Percentiles rank a stretch among this genome's conserved stretches.
Evolutionary conservation across 1,140 invertebrate genomes (phyloP).

Genomic region (Caenorhabditis latens): DNA sequence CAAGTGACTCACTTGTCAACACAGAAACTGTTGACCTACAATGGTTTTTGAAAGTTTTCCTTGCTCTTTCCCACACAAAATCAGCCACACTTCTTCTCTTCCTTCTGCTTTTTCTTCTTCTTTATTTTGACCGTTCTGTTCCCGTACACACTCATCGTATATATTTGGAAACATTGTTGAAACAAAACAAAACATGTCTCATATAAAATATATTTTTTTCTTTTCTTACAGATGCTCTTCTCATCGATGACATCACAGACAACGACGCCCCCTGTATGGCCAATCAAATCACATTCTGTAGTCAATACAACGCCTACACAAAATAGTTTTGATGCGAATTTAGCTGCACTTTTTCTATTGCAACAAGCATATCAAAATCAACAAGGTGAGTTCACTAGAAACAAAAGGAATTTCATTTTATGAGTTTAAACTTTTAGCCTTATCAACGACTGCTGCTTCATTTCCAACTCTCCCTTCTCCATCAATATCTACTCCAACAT

Average conservation of each 20-base stretch:
- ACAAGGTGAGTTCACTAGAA: background rate
- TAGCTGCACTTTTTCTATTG: background rate
- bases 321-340: background rate
- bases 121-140: background rate
- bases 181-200: constrained; percentile 15
- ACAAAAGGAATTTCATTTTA: background rate
- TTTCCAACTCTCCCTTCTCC: background rate
- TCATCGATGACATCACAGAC: constrained; percentile 45
- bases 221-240: constrained; percentile 37
- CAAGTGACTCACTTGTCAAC: background rate
- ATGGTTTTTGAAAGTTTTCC: constrained; percentile 41
- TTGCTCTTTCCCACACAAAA: background rate
- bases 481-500: background rate
- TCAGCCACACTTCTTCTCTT: too few relatives aligned
- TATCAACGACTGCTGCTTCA: background rate
- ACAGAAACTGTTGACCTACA: constrained; percentile 15
- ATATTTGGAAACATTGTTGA: background rate
- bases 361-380: constrained; percentile 33
- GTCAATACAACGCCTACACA: background rate
- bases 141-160: constrained; percentile 40
- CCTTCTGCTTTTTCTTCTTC: background rate
- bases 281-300: background rate
- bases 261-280: constrained; percentile 1
- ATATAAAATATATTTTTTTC: background rate
- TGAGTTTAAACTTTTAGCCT: background rate